phyloP scores from a whole-genome alignment of 2,797 vertebrate species.

The Acomys russatus region DNA sequence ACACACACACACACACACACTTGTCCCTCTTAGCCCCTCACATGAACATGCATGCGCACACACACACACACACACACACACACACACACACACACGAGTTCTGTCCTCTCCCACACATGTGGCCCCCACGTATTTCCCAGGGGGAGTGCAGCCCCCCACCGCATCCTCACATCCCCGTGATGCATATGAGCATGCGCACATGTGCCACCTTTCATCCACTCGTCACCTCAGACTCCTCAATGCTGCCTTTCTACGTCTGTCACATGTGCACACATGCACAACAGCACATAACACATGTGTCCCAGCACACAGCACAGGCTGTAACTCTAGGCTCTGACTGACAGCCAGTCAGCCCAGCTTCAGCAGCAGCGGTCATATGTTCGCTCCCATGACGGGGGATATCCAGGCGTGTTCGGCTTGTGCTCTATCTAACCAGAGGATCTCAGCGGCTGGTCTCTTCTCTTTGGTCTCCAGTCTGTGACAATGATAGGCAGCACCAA shows the following conservation, averaged over 20 bases:
- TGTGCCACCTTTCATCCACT: background rate
- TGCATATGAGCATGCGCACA: too few species aligned
- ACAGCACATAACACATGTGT: background rate
- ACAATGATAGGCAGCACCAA: background rate
- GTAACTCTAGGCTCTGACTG: background rate
- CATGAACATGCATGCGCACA: too few species aligned
- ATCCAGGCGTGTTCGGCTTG: background rate
- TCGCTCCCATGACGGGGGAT: background rate
- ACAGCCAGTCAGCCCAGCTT: background rate
- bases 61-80: background rate
- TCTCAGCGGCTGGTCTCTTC: background rate
- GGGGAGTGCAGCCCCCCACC: background rate
- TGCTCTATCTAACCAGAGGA: background rate
- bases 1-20: too few species aligned
- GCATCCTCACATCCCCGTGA: background rate
- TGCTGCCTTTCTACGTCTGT: background rate
- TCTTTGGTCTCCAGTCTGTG: background rate
- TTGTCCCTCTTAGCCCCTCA: background rate
- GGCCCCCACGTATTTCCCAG: background rate
- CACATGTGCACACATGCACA: background rate
- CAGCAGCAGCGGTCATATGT: slow-evolving; percentile 8
- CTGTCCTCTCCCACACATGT: background rate
- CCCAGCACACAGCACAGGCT: background rate
- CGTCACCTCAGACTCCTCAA: background rate
- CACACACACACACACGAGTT: background rate